Evolutionary conservation across 1,140 invertebrate genomes (phyloP), one percentile per base, ranked within the genome.

Genomic region (Drosophila micromelanica): DNA sequence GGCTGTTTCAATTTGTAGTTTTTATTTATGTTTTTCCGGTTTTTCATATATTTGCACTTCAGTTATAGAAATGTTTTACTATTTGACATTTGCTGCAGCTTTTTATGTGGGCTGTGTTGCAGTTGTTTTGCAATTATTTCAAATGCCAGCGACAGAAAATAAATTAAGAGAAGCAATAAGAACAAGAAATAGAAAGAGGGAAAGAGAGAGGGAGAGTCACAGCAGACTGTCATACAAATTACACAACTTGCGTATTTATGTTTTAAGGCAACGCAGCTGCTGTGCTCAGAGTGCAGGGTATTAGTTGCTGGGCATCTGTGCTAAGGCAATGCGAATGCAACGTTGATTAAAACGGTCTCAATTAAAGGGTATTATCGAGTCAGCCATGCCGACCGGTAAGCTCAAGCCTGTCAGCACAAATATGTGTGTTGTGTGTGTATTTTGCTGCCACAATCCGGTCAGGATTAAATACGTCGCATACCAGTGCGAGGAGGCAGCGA

Each of bases 91-190:
- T 49, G 42, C 55, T 35, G 9, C 38, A 38, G 42, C 42, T 64
- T 13, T 20, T 40, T 49, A 45, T 63, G 49, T 46, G 54, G 40
- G 35, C 40, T 59, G 27, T 59, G 27, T 15, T 73, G 42, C 37
- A 48, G 56, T 60, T 48, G 54, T 57, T 70, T 64, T 61, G 76
- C 68, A 82, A 82, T 82, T 81, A 81, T 63, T 76, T 70, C 55
- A 76, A 79, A 74, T 81, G 78, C 59, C 79, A 81, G 42, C 49
- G 55, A 51, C 76, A 84, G 75, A 27, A 60, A 43, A 52, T 27
- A 27, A 27, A 27, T 27, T 27, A 42, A 75, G 73, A 70, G 59
- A 61, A 78, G 69, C 68, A 68, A 60, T 35, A 27, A 15, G n/a
- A 27, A 20, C 5, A 23, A 15, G 73, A 60, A 43, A 12, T 38